Evolutionary conservation across 2,797 vertebrate species (phyloP), one percentile per base, ranked within the genome.

Genomic region (Characodon lateralis): DNA sequence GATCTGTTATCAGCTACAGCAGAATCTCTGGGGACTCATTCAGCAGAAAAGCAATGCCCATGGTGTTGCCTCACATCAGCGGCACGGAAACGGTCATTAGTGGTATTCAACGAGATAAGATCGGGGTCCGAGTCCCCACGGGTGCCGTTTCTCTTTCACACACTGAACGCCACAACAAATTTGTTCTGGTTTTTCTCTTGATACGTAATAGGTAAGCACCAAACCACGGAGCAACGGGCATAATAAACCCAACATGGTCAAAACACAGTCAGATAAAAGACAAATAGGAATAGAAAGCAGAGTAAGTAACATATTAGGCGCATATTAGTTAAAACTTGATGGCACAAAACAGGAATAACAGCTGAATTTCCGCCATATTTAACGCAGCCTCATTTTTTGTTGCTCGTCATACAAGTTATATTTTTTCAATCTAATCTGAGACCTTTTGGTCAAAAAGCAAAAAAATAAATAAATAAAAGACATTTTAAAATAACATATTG

Each of bases 1-100:
- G 88, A 95, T 93, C 91, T 91, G 93, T 94, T 95, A 96, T 95
- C 95, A 83, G 90, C 87, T 74, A 90, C 80, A 89, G 82, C 95
- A 95, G 95, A 87, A 90, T 91, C 86, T 85, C 51, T 59, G 74
- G 79, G 89, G 66, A 69, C 39, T 14, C 66, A 69, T 69, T 46
- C 24, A 43, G 41, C 5, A 88, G 89, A 87, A 93, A 90, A 91
- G 78, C 71, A 18, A 31, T 80, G 73, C 78, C 73, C 76, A 81
- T 41, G 41, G 66, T 69, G 58, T 75, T 76, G 83, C 86, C 78
- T 82, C 85, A 61, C 78, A 73, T 73, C 55, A 88, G 71, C 28
- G 5, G 82, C 78, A 82, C 80, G 79, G 53, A 83, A 51, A 65
- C 39, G 31, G 53, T 87, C 82, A 89, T 89, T 88, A 90, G 80